phyloP scores from a whole-genome alignment of 2,888 invertebrate genomes.

The Romanomermis culicivorax region DNA sequence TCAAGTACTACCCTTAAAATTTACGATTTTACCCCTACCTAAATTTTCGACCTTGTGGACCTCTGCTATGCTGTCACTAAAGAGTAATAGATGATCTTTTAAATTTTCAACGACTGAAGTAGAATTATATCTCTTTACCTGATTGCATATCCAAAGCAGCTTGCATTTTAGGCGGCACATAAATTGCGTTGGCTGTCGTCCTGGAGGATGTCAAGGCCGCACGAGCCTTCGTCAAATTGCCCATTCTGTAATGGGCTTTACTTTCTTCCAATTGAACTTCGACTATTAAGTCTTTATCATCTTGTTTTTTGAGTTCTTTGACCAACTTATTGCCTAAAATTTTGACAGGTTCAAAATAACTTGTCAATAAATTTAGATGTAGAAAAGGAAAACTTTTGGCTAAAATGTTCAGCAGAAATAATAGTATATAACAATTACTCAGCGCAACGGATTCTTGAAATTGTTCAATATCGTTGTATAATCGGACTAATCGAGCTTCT shows the following conservation, averaged over 20 bases:
- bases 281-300: slow-evolving; percentile 92
- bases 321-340: slow-evolving; percentile 48
- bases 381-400: neutral
- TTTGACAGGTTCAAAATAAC: neutral
- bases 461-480: slow-evolving; percentile 43
- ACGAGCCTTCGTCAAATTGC: slow-evolving; percentile 74
- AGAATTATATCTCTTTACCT: too few relatives aligned
- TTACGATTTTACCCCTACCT: too few relatives aligned
- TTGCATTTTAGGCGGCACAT: slow-evolving; percentile 95
- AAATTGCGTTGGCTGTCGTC: slow-evolving; percentile 98
- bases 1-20: too few relatives aligned
- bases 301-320: slow-evolving; percentile 87
- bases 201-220: slow-evolving; percentile 91
- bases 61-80: too few relatives aligned
- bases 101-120: too few relatives aligned
- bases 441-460: slow-evolving; percentile 27
- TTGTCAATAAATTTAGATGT: neutral
- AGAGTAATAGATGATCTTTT: too few relatives aligned
- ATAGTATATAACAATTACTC: too few relatives aligned
- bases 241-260: slow-evolving; percentile 90
- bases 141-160: slow-evolving; percentile 90
- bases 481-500: slow-evolving; percentile 62
- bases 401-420: neutral
- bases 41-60: too few relatives aligned
- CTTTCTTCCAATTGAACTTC: slow-evolving; percentile 94